These are phyloP conservation scores for Poeciliopsis turneri DNA, from an alignment of 2,797 vertebrate species.

Conservation along the genomic window DNA sequence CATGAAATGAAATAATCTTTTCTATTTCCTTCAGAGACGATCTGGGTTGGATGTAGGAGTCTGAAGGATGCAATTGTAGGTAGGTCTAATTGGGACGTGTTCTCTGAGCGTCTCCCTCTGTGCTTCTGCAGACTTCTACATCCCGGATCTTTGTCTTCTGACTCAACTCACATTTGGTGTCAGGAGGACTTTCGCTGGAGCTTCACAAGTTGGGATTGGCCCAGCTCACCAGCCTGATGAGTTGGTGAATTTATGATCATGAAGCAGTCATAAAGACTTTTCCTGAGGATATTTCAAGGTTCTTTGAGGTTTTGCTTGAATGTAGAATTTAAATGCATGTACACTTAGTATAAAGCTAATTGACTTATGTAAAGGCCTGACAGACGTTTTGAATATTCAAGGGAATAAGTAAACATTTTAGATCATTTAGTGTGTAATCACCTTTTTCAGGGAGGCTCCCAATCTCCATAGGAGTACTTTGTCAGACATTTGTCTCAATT, in stretches of 20 bases:
- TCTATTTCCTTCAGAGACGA: slow-evolving; percentile 77
- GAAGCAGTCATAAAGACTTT: slow-evolving; percentile 10
- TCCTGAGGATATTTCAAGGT: slow-evolving; percentile 10
- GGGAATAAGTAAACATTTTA: neutral
- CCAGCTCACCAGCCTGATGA: neutral
- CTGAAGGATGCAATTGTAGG: slow-evolving; percentile 77
- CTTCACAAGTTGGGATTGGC: neutral
- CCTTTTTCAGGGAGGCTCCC: neutral
- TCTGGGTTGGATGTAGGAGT: slow-evolving; percentile 75
- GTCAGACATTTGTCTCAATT: neutral
- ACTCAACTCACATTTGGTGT: slow-evolving; percentile 10
- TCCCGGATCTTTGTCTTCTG: slow-evolving; percentile 3
- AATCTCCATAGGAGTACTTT: neutral
- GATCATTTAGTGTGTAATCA: neutral
- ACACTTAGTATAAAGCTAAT: neutral
- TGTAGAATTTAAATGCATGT: neutral
- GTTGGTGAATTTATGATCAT: neutral
- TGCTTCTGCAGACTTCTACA: slow-evolving; percentile 12
- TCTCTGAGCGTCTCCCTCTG: slow-evolving; percentile 6
- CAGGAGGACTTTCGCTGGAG: slow-evolving; percentile 11
- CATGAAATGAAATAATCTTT: neutral
- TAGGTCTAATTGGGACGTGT: slow-evolving; percentile 14
- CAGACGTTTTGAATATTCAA: neutral
- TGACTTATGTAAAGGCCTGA: neutral
- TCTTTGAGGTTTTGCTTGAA: neutral